phyloP scores from a whole-genome alignment of 2,888 invertebrate species.

The Empis livida region DNA sequence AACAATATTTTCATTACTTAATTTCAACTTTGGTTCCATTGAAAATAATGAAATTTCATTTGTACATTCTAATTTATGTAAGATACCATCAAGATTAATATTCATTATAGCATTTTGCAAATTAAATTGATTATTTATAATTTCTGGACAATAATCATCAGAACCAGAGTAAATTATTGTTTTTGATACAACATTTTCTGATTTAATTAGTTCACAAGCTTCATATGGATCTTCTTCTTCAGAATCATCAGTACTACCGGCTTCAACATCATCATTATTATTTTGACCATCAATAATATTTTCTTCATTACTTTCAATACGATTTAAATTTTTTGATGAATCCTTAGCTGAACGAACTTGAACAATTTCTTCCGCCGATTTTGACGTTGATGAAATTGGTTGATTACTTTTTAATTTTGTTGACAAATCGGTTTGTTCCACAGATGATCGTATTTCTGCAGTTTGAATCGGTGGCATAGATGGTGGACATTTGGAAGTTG shows the following conservation, averaged over 20 bases:
- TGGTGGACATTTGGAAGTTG: not conserved
- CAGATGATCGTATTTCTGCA: constrained; percentile 4
- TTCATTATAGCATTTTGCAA: constrained; percentile 1
- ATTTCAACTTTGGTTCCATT: not conserved
- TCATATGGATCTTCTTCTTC: constrained; percentile 16
- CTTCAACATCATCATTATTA: no score
- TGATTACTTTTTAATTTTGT: not conserved
- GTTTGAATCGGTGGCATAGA: constrained; percentile 1
- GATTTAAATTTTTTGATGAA: no score
- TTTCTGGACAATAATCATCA: not conserved
- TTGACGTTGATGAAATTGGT: not conserved
- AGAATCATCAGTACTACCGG: constrained; percentile 5
- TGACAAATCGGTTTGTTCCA: not conserved
- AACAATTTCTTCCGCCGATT: not conserved
- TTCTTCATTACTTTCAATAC: no score
- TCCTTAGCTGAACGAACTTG: no score
- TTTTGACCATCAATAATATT: no score
- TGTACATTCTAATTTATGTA: constrained; percentile 3
- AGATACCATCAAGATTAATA: constrained; percentile 6
- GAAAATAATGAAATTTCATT: constrained; percentile 8
- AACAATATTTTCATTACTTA: not conserved
- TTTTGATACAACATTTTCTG: constrained; percentile 9
- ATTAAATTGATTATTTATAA: not conserved
- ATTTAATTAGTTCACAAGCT: constrained; percentile 8
- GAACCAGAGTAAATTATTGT: not conserved